These are phyloP conservation scores for Sturnus vulgaris DNA, from an alignment of 2,113 vertebrate species.

Conservation along the genomic window DNA sequence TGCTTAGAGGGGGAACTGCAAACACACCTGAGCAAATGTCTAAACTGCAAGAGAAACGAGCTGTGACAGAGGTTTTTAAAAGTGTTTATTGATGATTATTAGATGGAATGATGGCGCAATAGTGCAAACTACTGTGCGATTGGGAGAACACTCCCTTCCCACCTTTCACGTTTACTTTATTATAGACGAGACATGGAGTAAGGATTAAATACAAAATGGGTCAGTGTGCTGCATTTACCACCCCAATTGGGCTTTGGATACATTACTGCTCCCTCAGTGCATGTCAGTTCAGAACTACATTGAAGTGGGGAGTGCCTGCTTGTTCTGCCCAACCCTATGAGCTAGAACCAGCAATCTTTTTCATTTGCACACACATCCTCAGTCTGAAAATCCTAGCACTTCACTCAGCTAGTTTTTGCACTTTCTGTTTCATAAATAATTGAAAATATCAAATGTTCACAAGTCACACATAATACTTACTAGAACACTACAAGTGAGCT, in stretches of 20 bases:
- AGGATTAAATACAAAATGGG: constrained; percentile 50
- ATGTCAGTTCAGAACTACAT: not conserved
- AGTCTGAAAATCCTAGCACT: not conserved
- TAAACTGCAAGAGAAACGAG: not conserved
- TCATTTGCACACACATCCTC: not conserved
- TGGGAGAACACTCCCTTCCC: constrained; percentile 43
- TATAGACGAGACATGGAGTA: constrained; percentile 39
- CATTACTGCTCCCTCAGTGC: constrained; percentile 4
- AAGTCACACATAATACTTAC: not conserved
- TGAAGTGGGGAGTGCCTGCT: not conserved
- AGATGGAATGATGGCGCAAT: constrained; percentile 60
- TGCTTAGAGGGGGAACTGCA: not conserved
- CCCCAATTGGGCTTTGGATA: not conserved
- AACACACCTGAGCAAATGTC: rapidly evolving
- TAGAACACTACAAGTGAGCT: not conserved
- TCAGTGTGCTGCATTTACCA: constrained; percentile 14
- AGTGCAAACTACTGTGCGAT: constrained; percentile 69
- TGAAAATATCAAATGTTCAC: not conserved
- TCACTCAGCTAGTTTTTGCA: not conserved
- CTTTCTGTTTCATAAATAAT: not conserved
- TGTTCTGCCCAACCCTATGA: not conserved
- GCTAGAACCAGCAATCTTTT: not conserved
- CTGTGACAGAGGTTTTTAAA: constrained; percentile 46
- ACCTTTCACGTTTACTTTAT: constrained; percentile 63
- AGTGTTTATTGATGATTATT: constrained; percentile 72